Base-by-base conservation (phyloP, 2,888 invertebrate genomes). In the Platypus cylindrus region DNA sequence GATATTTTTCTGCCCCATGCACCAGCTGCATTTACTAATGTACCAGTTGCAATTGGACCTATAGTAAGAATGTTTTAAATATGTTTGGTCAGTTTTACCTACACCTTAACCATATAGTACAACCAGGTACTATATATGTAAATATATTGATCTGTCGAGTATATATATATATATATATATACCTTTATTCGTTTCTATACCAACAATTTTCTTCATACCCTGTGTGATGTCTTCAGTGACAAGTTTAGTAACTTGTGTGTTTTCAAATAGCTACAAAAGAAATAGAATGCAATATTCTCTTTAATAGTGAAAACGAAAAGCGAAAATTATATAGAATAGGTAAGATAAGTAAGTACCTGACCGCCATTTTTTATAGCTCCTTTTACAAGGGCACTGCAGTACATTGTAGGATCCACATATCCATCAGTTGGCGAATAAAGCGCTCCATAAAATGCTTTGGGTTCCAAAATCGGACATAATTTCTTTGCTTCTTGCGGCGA, bases 1-100 rank as follows among this genome's bases (percentile, higher is more conserved):
- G 78, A 75, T 9, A 91, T 64, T 36, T 78, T 70, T 3, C 78
- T 73, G 0, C 86, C 78, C 91, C 91, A 93, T 0, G 75, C 86
- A 17, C 84, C 85, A 57, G 75, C 71, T 40, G 86, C 70, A 59
- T 89, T 89, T 2, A 91, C 74, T 2, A 91, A 72, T 42, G 75
- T 73, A 43, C 75, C 75, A 0, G 87, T 84, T 52, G 72, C 78
- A 44, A 91, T 84, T 15, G 68, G 63, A 5, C 84, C 43, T 44
- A 29, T 25, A 17, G 12, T 20, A 28, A 28, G 7, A 14, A 12
- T 13, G n/a, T 15, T 20, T 20, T 20, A 9, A 20, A 20, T 20
- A 20, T 12, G 5, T n/a, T 26, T 8, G 5, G 5, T 26, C 26
- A n/a, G 5, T n/a, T n/a, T n/a, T n/a, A n/a, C n/a, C n/a, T 26